These are phyloP conservation scores for Coturnix japonica DNA, from an alignment of 2,113 vertebrate species.

Conservation along the genomic window DNA sequence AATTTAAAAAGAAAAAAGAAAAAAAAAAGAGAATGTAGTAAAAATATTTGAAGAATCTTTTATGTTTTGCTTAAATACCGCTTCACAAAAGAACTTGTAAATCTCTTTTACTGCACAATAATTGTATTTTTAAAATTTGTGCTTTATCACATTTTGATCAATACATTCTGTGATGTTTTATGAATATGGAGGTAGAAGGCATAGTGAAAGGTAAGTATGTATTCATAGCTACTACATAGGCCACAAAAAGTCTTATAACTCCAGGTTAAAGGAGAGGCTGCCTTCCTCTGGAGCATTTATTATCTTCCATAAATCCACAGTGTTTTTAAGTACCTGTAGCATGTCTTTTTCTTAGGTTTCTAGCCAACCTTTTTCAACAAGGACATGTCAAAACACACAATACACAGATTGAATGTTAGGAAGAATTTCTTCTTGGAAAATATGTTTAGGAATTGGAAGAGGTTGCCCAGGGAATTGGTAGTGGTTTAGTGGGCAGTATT, in stretches of 20 bases:
- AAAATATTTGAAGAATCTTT: constrained; percentile 1
- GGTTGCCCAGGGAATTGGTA: too few species aligned
- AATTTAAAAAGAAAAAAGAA: too few species aligned
- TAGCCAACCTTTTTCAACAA: neutral
- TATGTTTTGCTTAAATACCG: neutral
- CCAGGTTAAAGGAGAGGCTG: neutral
- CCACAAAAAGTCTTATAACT: neutral
- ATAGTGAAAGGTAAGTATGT: neutral
- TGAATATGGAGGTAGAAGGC: neutral
- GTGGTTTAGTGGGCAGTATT: too few species aligned
- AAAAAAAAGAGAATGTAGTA: neutral
- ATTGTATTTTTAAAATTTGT: neutral
- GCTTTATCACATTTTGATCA: neutral
- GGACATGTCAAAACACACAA: neutral
- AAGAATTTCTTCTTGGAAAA: too few species aligned
- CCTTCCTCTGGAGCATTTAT: neutral
- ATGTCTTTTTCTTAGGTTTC: neutral
- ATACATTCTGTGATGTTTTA: neutral
- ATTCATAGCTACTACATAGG: neutral
- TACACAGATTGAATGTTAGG: neutral
- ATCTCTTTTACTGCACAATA: neutral
- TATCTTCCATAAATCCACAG: neutral
- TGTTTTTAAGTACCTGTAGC: neutral
- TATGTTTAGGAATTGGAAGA: too few species aligned
- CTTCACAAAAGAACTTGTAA: neutral